Evolutionary conservation across 92 coral and sea anemone genomes (phyloP).

Genomic region (Porites divaricata): DNA sequence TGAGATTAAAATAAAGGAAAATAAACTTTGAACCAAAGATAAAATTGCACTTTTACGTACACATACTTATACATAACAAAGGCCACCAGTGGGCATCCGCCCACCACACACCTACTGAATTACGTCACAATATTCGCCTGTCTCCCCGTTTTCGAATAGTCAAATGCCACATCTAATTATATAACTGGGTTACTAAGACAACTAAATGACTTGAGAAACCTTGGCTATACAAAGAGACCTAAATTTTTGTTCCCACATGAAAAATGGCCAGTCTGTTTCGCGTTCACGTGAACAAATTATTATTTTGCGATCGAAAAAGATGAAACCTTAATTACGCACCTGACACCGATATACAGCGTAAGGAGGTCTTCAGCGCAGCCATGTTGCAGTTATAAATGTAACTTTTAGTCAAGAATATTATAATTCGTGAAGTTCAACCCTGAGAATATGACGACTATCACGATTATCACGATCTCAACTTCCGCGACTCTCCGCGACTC

Average conservation of each 20-base stretch:
- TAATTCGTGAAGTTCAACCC: background rate
- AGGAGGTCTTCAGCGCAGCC: conserved; percentile 42
- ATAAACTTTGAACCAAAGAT: too few relatives aligned
- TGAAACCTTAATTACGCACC: conserved; percentile 7
- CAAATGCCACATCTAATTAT: background rate
- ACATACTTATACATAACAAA: too few relatives aligned
- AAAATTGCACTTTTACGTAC: too few relatives aligned
- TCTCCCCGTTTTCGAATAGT: background rate
- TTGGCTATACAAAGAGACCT: background rate
- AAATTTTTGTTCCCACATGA: background rate
- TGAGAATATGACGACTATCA: background rate
- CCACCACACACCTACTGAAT: too few relatives aligned
- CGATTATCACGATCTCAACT: too few relatives aligned
- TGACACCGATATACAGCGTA: conserved; percentile 9
- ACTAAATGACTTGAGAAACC: background rate
- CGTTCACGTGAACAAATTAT: background rate
- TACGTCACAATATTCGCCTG: too few relatives aligned
- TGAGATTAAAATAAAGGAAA: too few relatives aligned
- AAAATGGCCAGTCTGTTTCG: too few relatives aligned
- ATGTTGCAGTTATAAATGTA: background rate
- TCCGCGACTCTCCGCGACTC: too few relatives aligned
- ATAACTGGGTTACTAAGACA: background rate
- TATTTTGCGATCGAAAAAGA: background rate
- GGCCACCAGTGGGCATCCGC: too few relatives aligned
- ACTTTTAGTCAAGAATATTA: background rate